A percentile compares a stretch with the other conserved stretches of the same genome.
phyloP scores from a whole-genome alignment of 2,797 vertebrate species.

The Enteromius anoplus region DNA sequence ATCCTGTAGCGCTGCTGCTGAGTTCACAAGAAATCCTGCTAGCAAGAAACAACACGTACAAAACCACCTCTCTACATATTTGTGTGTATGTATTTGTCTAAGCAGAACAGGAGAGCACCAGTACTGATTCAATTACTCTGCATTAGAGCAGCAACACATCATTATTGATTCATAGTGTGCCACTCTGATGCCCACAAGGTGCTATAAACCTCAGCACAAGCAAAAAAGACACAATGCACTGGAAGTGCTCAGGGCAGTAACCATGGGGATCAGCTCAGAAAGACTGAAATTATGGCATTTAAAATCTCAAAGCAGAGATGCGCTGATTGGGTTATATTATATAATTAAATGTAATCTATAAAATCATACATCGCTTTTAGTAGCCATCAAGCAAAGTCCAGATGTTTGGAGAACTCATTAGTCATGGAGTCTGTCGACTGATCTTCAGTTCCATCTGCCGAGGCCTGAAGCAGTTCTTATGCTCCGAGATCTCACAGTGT shows the following conservation, averaged over 20 bases:
- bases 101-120: background rate
- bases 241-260: conserved; percentile 36
- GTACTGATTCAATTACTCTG: background rate
- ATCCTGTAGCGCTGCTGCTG: background rate
- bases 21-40: background rate
- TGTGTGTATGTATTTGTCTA: background rate
- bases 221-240: conserved; percentile 1
- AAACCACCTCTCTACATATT: background rate
- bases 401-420: conserved; percentile 29
- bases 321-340: conserved; percentile 15
- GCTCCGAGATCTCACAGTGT: conserved; percentile 5
- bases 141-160: background rate
- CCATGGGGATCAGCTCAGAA: conserved; percentile 53
- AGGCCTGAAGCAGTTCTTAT: conserved; percentile 36
- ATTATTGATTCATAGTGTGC: background rate
- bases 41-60: conserved; percentile 5
- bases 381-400: conserved; percentile 17
- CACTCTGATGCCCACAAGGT: background rate
- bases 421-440: background rate
- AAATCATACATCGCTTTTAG: background rate
- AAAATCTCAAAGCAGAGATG: conserved; percentile 28
- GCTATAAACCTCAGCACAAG: conserved; percentile 8
- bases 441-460: conserved; percentile 42
- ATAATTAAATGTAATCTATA: background rate
- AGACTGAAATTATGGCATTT: background rate